Base-by-base conservation (phyloP, 2,113 vertebrate species). In the Andinoacara biseriatus region DNA sequence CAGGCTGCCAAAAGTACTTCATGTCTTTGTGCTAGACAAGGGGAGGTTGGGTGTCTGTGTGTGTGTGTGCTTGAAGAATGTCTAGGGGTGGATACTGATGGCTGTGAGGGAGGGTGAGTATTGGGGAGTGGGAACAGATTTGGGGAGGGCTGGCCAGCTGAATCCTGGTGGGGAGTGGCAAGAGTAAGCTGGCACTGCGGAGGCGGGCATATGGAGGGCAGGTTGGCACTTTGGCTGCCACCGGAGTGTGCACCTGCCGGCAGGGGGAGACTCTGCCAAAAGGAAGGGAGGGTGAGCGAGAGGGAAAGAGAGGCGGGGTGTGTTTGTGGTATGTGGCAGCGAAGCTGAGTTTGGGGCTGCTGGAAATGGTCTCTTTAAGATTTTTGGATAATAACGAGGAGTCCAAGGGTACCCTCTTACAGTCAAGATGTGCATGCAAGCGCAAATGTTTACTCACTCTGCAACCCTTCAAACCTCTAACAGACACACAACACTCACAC, bases 151-250 rank as follows among this genome's bases (percentile, higher is more conserved):
- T 72, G 22, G 90, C 87, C 89, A 93, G 93, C 89, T 92, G 89
- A 93, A 94, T 92, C 95, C 90, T 91, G 57, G 91, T 58, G 85
- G 95, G 95, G 93, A 94, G 93, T 92, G 94, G 94, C 94, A 95
- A 95, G 94, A 94, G 95, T 93, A 93, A 93, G 94, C 95, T 96
- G 96, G 96, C 96, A 96, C 89, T 95, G 93, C 1, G 84, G 93
- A 94, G 83, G 94, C 92, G 83, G 95, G 95, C 96, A 96, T 96
- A 96, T 96, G 96, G 95, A 93, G 90, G 95, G 95, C 95, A 96
- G 95, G 95, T 95, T 95, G 95, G 94, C 91, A 90, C 90, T 95
- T 96, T 96, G 96, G 95, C 96, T 95, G 93, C 90, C 91, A 89
- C 92, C 79, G 56, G 84, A 87, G 90, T 7, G 85, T 93, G 91